Base-by-base conservation (phyloP, 2,888 invertebrate species). In the Cactoblastis cactorum region DNA sequence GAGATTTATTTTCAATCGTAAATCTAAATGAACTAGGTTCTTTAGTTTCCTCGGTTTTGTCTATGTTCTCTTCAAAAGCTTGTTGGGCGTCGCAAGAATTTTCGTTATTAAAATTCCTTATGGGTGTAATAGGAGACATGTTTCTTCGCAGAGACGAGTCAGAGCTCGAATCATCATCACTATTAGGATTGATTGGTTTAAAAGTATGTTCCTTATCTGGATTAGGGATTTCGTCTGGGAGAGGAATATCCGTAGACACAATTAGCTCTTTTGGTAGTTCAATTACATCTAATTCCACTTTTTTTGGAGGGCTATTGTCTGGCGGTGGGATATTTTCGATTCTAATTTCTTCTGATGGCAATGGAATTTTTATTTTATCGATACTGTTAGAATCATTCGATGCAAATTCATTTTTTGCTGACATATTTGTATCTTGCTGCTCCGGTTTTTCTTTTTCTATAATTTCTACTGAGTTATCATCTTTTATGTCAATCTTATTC, bases 1-100 rank as follows among this genome's bases (percentile, higher is more conserved):
- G 53, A 2, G 80, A 73, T 56, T 87, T 86, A 0, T 73, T 55
- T 56, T 89, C 89, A 47, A 90, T 80, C 9, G 83, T 72, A 55
- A 89, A 88, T 62, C 81, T 71, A 51, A 89, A 88, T 0, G 80
- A 65, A 59, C 73, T 86, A 0, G 83, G 82, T 56, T 81, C 81
- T 65, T 79, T 79, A 49, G 71, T 79, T 1, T 75, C 80, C 38
- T 75, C 73, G 46, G 54, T 67, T 65, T 78, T 83, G 35, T 67
- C 69, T 33, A 66, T 66, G 9, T 75, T 71, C 56, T 80, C 77
- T 55, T 89, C 88, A 49, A 87, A 90, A 0, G 77, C 88, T 63
- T 87, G 89, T 57, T 88, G 88, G 1, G 89, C 89, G 45, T 90
- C 89, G 60, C 79, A 87, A 0, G 89, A 90, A 51, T 90, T 88